A percentile compares a stretch with the other conserved stretches of the same genome.
phyloP scores from a whole-genome alignment of 2,888 invertebrate species.

The Eristalinus sepulchralis region DNA sequence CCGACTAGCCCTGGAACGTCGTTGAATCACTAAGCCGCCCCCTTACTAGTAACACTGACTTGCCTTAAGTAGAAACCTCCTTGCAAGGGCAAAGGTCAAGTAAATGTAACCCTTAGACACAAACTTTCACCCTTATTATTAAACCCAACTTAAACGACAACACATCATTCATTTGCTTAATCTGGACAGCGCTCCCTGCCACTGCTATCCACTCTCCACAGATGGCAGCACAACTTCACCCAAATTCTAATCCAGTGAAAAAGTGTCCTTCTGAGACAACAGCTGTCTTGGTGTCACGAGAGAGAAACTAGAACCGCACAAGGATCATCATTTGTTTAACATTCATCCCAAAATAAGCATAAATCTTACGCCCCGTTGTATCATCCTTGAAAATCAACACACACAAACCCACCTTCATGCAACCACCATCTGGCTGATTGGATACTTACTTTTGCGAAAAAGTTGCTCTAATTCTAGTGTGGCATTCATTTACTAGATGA shows the following conservation, averaged over 20 bases:
- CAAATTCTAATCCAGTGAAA: not conserved
- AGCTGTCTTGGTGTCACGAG: not conserved
- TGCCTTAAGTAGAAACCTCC: too few relatives aligned
- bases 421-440: conserved; percentile 49
- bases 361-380: conserved; percentile 21
- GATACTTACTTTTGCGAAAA: conserved; percentile 45
- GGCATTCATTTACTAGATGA: conserved; percentile 64
- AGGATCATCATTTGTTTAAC: conserved; percentile 46
- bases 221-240: not conserved
- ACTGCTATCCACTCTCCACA: not conserved
- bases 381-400: not conserved
- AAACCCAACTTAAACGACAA: too few relatives aligned
- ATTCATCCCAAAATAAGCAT: conserved; percentile 25
- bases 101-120: too few relatives aligned
- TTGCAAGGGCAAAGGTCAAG: too few relatives aligned
- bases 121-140: too few relatives aligned
- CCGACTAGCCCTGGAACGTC: too few relatives aligned
- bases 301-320: conserved; percentile 1
- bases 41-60: too few relatives aligned
- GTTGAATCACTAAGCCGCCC: too few relatives aligned
- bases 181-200: not conserved
- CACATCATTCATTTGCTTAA: too few relatives aligned
- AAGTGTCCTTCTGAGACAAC: not conserved
- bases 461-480: conserved; percentile 23
- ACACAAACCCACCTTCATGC: not conserved